phyloP scores from a whole-genome alignment of 2,113 vertebrate species.

The Urocolius indicus region DNA sequence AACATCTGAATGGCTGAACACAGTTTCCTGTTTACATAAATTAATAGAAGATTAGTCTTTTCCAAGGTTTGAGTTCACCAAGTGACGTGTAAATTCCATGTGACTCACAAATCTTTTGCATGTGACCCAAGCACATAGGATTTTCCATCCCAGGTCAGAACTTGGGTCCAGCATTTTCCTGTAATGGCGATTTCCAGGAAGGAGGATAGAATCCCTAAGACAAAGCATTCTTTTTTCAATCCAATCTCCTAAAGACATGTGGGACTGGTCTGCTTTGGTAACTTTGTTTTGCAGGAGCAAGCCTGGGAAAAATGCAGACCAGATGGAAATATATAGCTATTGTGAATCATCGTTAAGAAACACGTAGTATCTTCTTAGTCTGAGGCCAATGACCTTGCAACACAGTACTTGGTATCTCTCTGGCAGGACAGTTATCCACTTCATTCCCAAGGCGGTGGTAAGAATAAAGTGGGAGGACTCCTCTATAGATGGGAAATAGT shows the following conservation, averaged over 20 bases:
- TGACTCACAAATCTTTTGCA: slow-evolving; percentile 47
- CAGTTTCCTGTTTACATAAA: slow-evolving; percentile 55
- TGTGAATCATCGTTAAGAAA: not conserved
- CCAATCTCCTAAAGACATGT: not conserved
- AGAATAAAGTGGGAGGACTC: not conserved
- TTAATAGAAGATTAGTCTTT: slow-evolving; percentile 33
- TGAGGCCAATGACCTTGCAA: not conserved
- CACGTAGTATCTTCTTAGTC: not conserved
- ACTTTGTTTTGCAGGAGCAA: not conserved
- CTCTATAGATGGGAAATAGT: not conserved
- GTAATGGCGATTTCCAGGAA: not conserved
- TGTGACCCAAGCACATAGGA: not conserved
- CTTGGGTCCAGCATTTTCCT: not conserved
- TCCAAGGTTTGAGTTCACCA: slow-evolving; percentile 39
- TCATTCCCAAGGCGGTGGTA: accelerated
- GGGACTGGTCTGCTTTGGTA: not conserved
- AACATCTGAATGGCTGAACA: slow-evolving; percentile 6
- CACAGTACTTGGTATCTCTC: not conserved
- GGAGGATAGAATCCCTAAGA: not conserved
- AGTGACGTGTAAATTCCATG: slow-evolving; percentile 34
- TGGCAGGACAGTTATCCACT: not conserved
- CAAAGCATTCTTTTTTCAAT: not conserved
- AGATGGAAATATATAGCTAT: not conserved
- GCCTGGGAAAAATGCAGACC: slow-evolving; percentile 14
- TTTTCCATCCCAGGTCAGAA: not conserved